Evolutionary conservation across 2,888 invertebrate species (phyloP).

Genomic region (Dermolepida albohirtum): DNA sequence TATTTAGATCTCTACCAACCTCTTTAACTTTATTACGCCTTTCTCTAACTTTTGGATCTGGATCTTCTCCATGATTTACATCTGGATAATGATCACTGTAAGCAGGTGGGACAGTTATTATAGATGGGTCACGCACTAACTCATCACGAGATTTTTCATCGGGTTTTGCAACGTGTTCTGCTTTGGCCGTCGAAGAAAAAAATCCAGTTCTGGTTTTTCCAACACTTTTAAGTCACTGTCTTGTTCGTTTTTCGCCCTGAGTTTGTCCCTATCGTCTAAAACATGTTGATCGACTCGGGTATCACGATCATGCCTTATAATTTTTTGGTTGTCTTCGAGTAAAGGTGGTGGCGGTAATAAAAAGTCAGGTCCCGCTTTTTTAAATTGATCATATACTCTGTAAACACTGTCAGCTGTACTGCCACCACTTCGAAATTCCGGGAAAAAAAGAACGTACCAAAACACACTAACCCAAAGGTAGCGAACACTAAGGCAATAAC

Average conservation of each 20-base stretch:
- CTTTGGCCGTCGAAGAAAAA: constrained; percentile 58
- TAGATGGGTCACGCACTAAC: constrained; percentile 49
- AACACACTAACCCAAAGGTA: constrained; percentile 92
- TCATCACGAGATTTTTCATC: neutral
- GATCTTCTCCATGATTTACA: constrained; percentile 76
- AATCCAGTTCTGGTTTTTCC: constrained; percentile 77
- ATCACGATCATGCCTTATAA: constrained; percentile 69
- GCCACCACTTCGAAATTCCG: constrained; percentile 82
- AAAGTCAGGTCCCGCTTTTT: constrained; percentile 90
- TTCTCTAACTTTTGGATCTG: constrained; percentile 74
- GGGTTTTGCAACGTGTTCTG: constrained; percentile 48
- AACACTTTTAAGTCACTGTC: constrained; percentile 84
- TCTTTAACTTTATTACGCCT: constrained; percentile 89
- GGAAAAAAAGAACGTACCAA: constrained; percentile 94
- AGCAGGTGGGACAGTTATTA: constrained; percentile 69
- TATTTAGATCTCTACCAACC: constrained; percentile 70
- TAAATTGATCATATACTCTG: constrained; percentile 87
- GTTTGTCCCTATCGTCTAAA: constrained; percentile 80
- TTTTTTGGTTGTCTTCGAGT: constrained; percentile 69
- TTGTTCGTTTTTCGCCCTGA: constrained; percentile 88
- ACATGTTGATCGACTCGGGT: constrained; percentile 78
- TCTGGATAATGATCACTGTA: constrained; percentile 69
- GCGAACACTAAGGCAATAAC: constrained; percentile 90
- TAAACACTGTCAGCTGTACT: constrained; percentile 83
- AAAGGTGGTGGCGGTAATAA: constrained; percentile 84